Evolutionary conservation across 2,888 invertebrate species (phyloP).

Genomic region (Andrena chrysosceles): DNA sequence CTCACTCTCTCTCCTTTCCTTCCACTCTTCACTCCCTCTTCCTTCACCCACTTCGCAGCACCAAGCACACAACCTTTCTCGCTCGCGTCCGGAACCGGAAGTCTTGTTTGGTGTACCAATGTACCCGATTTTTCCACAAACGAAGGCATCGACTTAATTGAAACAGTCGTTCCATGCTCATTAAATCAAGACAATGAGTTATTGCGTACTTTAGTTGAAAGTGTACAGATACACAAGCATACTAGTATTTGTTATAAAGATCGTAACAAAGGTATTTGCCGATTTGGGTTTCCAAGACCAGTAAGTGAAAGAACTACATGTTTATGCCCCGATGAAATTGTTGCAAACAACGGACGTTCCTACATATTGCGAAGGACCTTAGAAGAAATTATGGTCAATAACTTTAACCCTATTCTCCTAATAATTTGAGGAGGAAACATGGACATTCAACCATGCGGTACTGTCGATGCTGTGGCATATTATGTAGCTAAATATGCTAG

Average conservation of each 20-base stretch:
- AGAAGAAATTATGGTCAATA: not conserved
- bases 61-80: too few species aligned
- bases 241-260: not conserved
- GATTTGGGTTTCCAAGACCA: not conserved
- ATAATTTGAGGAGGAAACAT: not conserved
- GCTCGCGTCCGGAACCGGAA: too few species aligned
- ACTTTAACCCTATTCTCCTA: not conserved
- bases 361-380: not conserved
- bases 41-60: too few species aligned
- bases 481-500: constrained; percentile 1
- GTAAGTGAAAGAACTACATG: not conserved
- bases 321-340: not conserved
- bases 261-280: not conserved
- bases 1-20: too few species aligned
- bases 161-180: not conserved
- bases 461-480: not conserved
- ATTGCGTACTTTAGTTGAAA: not conserved
- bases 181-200: not conserved
- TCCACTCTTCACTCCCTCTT: too few species aligned
- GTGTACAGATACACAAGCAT: not conserved
- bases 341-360: not conserved
- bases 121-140: not conserved
- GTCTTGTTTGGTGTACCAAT: not conserved
- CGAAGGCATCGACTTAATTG: not conserved
- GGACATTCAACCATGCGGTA: constrained; percentile 13